These are phyloP conservation scores for Luehdorfia chinensis DNA, from an alignment of 1,140 invertebrate species.

Conservation along the genomic window DNA sequence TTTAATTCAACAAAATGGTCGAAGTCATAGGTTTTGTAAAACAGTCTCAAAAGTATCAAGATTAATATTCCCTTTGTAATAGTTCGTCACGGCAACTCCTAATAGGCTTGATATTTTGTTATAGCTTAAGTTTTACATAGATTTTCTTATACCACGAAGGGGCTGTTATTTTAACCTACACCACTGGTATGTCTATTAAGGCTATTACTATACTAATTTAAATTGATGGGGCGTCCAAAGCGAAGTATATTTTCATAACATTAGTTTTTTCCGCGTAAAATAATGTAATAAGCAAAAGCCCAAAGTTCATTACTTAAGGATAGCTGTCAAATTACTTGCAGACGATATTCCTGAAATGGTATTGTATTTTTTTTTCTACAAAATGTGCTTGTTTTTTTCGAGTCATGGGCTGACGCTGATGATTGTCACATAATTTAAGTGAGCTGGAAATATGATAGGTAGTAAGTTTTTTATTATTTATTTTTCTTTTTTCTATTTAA, in stretches of 20 bases:
- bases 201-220: slow-evolving; percentile 71
- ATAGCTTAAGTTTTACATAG: slow-evolving; percentile 69
- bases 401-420: too few relatives aligned
- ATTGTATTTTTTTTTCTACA: too few relatives aligned
- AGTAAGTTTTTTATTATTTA: too few relatives aligned
- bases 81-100: slow-evolving; percentile 59
- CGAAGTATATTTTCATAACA: slow-evolving; percentile 65
- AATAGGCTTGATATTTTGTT: slow-evolving; percentile 74
- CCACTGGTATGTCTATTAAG: slow-evolving; percentile 33
- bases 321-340: slow-evolving; percentile 25
- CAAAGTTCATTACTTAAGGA: slow-evolving; percentile 67
- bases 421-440: too few relatives aligned
- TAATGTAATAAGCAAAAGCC: slow-evolving; percentile 63
- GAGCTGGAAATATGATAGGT: too few relatives aligned
- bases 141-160: slow-evolving; percentile 63
- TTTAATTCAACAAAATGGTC: too few relatives aligned
- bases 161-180: slow-evolving; percentile 39
- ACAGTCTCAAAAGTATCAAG: slow-evolving; percentile 56
- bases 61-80: slow-evolving; percentile 16
- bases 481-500: too few relatives aligned
- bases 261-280: slow-evolving; percentile 71
- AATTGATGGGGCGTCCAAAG: slow-evolving; percentile 73
- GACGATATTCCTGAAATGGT: slow-evolving; percentile 3
- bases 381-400: too few relatives aligned
- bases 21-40: too few relatives aligned